These are phyloP conservation scores for Sigmodon hispidus DNA, from an alignment of 2,113 vertebrate genomes.

Conservation along the genomic window DNA sequence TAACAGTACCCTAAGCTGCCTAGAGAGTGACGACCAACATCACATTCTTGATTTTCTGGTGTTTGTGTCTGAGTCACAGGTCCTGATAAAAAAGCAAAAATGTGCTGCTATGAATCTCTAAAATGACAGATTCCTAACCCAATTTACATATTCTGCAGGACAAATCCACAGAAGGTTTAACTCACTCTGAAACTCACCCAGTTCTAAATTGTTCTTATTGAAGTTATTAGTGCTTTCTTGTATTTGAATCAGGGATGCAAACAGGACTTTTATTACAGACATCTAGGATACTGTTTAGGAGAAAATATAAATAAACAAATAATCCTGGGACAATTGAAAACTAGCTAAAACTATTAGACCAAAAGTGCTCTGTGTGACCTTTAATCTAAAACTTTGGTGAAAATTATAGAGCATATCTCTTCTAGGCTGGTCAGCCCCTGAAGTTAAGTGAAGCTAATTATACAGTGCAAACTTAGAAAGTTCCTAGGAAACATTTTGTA, in stretches of 20 bases:
- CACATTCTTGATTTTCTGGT: neutral
- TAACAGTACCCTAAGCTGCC: neutral
- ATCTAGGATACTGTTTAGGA: neutral
- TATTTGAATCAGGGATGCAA: neutral
- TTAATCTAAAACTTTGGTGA: slow-evolving; percentile 59
- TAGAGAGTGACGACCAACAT: neutral
- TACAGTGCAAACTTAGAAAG: slow-evolving; percentile 49
- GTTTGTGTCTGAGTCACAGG: neutral
- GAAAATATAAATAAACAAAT: neutral
- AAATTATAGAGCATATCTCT: slow-evolving; percentile 67
- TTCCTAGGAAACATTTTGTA: slow-evolving; percentile 41
- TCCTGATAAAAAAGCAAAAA: neutral
- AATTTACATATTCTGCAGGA: neutral
- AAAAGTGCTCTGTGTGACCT: slow-evolving; percentile 52
- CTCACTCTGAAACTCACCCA: neutral
- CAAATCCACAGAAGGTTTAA: neutral
- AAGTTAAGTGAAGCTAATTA: slow-evolving; percentile 75
- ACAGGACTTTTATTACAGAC: neutral
- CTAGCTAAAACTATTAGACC: slow-evolving; percentile 50
- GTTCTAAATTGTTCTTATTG: neutral
- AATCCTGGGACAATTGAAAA: slow-evolving; percentile 4
- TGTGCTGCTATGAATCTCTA: neutral
- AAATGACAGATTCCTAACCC: neutral
- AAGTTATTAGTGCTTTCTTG: neutral
- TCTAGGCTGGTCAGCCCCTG: slow-evolving; percentile 53